These are phyloP conservation scores for Drosophila merina DNA, from an alignment of 2,888 invertebrate species.

Conservation along the genomic window DNA sequence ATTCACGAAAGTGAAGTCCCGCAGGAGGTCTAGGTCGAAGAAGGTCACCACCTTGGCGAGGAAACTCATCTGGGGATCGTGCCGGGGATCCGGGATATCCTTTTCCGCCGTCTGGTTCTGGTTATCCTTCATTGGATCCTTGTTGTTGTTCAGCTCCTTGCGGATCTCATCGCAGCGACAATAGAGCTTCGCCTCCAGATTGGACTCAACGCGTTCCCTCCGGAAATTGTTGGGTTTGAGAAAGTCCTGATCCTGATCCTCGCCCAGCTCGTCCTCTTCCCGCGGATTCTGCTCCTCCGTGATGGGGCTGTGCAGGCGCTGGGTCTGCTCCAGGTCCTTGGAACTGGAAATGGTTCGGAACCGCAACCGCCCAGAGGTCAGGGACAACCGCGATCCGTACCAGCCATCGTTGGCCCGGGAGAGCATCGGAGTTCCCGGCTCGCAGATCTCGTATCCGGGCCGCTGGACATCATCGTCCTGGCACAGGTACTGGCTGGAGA, in stretches of 20 bases:
- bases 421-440: slow-evolving; percentile 89
- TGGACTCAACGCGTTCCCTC: slow-evolving; percentile 77
- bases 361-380: slow-evolving; percentile 68
- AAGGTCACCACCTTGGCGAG: slow-evolving; percentile 87
- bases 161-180: slow-evolving; percentile 79
- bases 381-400: slow-evolving; percentile 79
- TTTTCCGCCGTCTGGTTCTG: slow-evolving; percentile 5
- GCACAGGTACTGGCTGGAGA: slow-evolving; percentile 86
- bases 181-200: slow-evolving; percentile 62
- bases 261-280: slow-evolving; percentile 40
- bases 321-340: slow-evolving; percentile 73
- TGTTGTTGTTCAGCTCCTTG: slow-evolving; percentile 49
- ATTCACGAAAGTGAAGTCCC: slow-evolving; percentile 89
- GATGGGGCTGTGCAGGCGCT: slow-evolving; percentile 69
- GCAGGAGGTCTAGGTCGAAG: slow-evolving; percentile 89
- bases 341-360: slow-evolving; percentile 74
- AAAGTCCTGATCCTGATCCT: slow-evolving; percentile 51
- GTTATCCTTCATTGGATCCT: neutral
- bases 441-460: slow-evolving; percentile 88
- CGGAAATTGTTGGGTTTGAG: slow-evolving; percentile 80
- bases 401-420: slow-evolving; percentile 84
- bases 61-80: slow-evolving; percentile 73
- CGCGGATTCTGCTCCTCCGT: slow-evolving; percentile 54
- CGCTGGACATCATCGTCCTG: slow-evolving; percentile 87
- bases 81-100: slow-evolving; percentile 12